Evolutionary conservation across 2,888 invertebrate species (phyloP).

Genomic region (Tenthredo mesomela): DNA sequence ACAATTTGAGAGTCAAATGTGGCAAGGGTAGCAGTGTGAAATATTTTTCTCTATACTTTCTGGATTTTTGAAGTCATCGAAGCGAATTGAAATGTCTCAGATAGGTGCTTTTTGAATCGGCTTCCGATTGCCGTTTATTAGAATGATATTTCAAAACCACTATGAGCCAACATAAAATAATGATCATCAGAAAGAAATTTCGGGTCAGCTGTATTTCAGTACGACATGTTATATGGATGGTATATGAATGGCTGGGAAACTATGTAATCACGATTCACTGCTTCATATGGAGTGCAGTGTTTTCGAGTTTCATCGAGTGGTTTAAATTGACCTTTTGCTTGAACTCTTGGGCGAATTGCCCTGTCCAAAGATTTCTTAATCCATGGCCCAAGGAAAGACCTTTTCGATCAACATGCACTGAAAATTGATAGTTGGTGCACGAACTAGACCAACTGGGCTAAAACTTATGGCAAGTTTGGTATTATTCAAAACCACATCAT

Average conservation of each 20-base stretch:
- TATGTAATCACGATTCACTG: neutral
- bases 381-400: slow-evolving; percentile 25
- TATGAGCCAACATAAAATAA: neutral
- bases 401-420: slow-evolving; percentile 11
- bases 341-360: neutral
- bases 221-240: neutral
- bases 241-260: neutral
- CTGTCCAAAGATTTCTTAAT: neutral
- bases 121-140: neutral
- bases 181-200: neutral
- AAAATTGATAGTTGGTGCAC: slow-evolving; percentile 28
- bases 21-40: neutral
- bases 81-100: neutral
- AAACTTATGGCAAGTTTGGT: slow-evolving; percentile 36
- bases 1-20: neutral
- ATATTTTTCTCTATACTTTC: neutral
- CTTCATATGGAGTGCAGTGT: neutral
- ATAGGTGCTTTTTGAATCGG: neutral
- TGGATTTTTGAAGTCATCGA: neutral
- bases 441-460: slow-evolving; percentile 45
- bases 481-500: slow-evolving; percentile 47
- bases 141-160: slow-evolving; percentile 18
- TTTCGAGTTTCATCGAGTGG: neutral
- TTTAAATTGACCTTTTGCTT: neutral
- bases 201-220: slow-evolving; percentile 3